Evolutionary conservation across 1,140 invertebrate genomes (phyloP).

Genomic region (Colletes latitarsis): DNA sequence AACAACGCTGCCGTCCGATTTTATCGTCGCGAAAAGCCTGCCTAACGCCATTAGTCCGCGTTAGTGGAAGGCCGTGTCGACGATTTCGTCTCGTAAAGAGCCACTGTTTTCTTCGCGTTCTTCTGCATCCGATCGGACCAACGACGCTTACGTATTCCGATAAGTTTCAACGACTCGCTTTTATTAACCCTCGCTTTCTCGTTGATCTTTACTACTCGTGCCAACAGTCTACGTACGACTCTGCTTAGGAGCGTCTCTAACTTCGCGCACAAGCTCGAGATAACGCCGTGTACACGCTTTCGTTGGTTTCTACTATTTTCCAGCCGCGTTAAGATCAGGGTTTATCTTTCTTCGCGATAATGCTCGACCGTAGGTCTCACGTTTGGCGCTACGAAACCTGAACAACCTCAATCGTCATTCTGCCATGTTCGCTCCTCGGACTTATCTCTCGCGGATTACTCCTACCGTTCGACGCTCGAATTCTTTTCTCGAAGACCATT

Average conservation of each 20-base stretch:
- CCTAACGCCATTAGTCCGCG: conserved; percentile 33
- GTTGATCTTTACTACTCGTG: conserved; percentile 9
- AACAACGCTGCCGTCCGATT: conserved; percentile 14
- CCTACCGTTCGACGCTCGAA: too few species aligned
- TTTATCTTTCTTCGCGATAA: too few species aligned
- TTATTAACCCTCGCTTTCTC: conserved; percentile 16
- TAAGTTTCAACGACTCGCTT: background rate
- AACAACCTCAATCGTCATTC: too few species aligned
- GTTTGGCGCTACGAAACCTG: too few species aligned
- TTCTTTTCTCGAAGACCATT: too few species aligned
- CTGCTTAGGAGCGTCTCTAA: background rate
- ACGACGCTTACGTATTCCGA: conserved; percentile 1
- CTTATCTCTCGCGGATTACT: too few species aligned
- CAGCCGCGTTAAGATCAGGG: too few species aligned
- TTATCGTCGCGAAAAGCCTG: conserved; percentile 21
- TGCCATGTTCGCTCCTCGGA: background rate
- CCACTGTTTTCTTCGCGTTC: background rate
- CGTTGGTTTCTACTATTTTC: too few species aligned
- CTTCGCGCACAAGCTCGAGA: too few species aligned
- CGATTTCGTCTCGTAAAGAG: conserved; percentile 23
- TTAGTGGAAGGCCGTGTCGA: conserved; percentile 26
- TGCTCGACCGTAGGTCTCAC: too few species aligned
- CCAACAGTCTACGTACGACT: background rate
- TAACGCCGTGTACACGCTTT: too few species aligned
- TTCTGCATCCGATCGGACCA: background rate